Evolutionary conservation across 2,113 vertebrate species (phyloP).

Genomic region (Alosa alosa): DNA sequence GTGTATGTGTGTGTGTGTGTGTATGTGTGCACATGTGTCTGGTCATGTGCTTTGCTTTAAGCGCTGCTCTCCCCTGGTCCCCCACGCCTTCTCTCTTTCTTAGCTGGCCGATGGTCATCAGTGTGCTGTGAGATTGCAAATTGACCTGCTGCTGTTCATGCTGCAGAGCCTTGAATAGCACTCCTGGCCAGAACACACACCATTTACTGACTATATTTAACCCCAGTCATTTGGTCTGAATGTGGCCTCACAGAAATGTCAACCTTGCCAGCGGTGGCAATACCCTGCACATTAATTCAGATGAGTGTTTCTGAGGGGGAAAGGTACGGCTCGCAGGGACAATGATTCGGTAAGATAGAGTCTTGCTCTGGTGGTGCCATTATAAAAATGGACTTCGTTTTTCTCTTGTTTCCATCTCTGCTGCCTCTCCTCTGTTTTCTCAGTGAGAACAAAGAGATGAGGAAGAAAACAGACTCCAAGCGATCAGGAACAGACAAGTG

Average conservation of each 20-base stretch:
- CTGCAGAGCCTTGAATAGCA: background rate
- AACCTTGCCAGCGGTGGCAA: background rate
- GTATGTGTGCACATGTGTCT: slow-evolving; percentile 26
- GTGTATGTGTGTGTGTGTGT: slow-evolving; percentile 27
- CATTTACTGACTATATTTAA: background rate
- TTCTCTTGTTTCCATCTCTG: background rate
- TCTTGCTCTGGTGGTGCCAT: background rate
- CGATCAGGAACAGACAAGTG: slow-evolving; percentile 73
- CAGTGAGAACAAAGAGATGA: slow-evolving; percentile 83
- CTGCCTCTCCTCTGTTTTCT: slow-evolving; percentile 40
- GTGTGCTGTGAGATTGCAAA: background rate
- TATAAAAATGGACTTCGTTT: background rate
- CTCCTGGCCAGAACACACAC: background rate
- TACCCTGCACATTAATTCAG: background rate
- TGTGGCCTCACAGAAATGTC: background rate
- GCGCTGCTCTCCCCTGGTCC: slow-evolving; percentile 56
- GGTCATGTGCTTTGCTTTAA: slow-evolving; percentile 47
- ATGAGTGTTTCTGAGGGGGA: background rate
- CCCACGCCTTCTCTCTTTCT: slow-evolving; percentile 31
- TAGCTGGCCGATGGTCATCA: background rate
- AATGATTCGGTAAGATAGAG: background rate
- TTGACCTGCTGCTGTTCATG: background rate
- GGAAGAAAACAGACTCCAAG: slow-evolving; percentile 77
- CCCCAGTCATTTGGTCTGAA: background rate
- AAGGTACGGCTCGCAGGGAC: background rate